Evolutionary conservation across 2,888 invertebrate species (phyloP), one percentile per base, ranked within the genome.

Genomic region (Orthonevra nobilis): DNA sequence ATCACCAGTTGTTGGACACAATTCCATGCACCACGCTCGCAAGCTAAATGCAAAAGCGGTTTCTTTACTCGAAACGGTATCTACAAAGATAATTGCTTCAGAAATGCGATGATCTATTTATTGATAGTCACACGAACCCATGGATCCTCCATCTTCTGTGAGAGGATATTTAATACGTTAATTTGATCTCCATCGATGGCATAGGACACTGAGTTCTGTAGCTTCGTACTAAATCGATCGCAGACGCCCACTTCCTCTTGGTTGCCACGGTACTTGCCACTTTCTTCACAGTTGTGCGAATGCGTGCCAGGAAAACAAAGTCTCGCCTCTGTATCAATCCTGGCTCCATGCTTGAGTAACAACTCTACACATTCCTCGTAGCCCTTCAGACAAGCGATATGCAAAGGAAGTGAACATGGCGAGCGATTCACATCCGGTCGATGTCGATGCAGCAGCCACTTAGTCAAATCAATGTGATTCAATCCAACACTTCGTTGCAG

Each of bases 261-360:
- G 58, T 85, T 86, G 9, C 83, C 83, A 17, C 91, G 90, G 86
- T 91, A 92, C 86, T 93, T 92, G 72, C 92, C 92, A 81, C 92
- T 90, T 84, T 93, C 92, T 86, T 93, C 93, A 84, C 93, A 93
- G 84, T 92, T 93, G 82, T 91, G 91, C 79, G 91, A 92, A 84
- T 94, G 94, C 3, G 92, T 91, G 5, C 93, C 92, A 0, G 94
- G 94, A 90, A 93, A 94, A 85, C 94, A 94, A 92, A 94, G 92
- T 14, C 94, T 89, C 0, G 93, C 92, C 85, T 93, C 93, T 0
- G 92, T 91, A 86, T 94, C 93, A 10, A 93, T 91, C 81, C 93
- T 90, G 3, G 93, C 94, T 15, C 94, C 94, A 87, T 93, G 91
- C 83, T 92, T 92, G 54, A 94, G 85, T 28, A 94, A 86, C 34